Percentiles rank a stretch among this genome's conserved stretches.
phyloP scores from a whole-genome alignment of 2,888 invertebrate genomes.

The Alloplasta piceator region DNA sequence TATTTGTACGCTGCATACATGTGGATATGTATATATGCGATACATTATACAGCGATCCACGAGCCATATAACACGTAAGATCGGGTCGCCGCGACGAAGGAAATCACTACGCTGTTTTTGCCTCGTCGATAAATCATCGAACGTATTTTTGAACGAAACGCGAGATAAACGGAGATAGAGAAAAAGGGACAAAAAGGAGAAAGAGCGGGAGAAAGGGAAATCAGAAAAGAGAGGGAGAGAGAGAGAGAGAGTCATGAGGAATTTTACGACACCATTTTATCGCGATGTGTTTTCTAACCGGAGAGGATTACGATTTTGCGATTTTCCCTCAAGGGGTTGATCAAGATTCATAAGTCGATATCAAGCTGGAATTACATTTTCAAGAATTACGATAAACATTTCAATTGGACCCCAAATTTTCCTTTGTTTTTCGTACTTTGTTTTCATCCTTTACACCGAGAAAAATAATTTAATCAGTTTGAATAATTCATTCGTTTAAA shows the following conservation, averaged over 20 bases:
- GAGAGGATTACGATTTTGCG: constrained; percentile 29
- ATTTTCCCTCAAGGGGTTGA: constrained; percentile 31
- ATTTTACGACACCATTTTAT: constrained; percentile 48
- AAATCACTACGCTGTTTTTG: constrained; percentile 41
- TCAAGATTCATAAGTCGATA: constrained; percentile 9
- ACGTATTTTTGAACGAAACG: constrained; percentile 45
- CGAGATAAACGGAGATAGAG: constrained; percentile 27
- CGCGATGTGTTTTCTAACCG: constrained; percentile 22
- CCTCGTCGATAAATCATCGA: constrained; percentile 54
- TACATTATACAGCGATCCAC: not conserved
- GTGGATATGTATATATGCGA: not conserved
- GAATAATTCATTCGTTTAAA: too few species aligned
- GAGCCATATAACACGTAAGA: constrained; percentile 22
- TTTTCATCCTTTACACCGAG: too few species aligned
- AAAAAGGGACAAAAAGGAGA: constrained; percentile 34
- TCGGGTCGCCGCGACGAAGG: constrained; percentile 31
- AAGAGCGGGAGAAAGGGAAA: not conserved
- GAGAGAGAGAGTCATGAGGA: constrained; percentile 47
- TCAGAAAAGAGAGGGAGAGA: not conserved
- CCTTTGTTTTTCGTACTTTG: not conserved
- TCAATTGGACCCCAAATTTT: not conserved
- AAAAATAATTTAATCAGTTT: too few species aligned
- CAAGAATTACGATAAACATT: constrained; percentile 1
- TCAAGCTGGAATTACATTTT: not conserved
- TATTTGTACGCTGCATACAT: not conserved